Base-by-base conservation (phyloP, 1,140 invertebrate species). In the Bombus balteatus region DNA sequence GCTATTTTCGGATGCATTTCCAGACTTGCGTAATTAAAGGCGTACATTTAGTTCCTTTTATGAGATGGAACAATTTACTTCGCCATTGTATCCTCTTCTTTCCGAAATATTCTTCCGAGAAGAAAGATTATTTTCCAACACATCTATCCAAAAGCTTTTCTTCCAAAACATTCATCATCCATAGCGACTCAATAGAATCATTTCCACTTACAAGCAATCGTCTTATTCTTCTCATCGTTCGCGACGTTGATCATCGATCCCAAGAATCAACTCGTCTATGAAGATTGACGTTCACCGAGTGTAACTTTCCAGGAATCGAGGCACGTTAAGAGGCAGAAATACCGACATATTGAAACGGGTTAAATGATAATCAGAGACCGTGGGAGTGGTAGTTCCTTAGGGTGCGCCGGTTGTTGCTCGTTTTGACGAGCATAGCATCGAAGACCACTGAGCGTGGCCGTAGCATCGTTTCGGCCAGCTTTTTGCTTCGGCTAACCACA, bases 401-500 rank as follows among this genome's bases (percentile, higher is more conserved):
- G 77, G 84, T 72, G 72, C 72, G 72, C 77, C 85, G 83, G 75
- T 81, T 77, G 81, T 87, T 62, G 41, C 66, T 79, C 73, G 65
- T 34, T 34, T 34, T 34, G 34, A 34, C 34, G 43, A 74, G 37
- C 28, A 65, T 22, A 22, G 18, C 47, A 53, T 22, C 57, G 32
- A 39, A 43, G 75, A 83, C 80, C 75, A 81, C 72, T 80, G 81
- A 88, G 81, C 74, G 75, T 62, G 8, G 37, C 32, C 37, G 43
- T 43, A 57, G 73, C 62, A 81, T 57, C 66, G 73, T 90, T 87
- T 87, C 73, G 80, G 75, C 80, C 72, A 80, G 70, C 88, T 87
- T 89, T 87, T 89, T 88, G 25, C n/a, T 34, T 34, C 1, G 79
- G 81, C 85, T 84, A 87, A 90, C 88, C 85, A 81, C 81, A 89